Percentiles rank a stretch among this genome's conserved stretches.
Conservation (phyloP, 2,113 vertebrate species). For the Poeciliopsis occidentalis region DNA sequence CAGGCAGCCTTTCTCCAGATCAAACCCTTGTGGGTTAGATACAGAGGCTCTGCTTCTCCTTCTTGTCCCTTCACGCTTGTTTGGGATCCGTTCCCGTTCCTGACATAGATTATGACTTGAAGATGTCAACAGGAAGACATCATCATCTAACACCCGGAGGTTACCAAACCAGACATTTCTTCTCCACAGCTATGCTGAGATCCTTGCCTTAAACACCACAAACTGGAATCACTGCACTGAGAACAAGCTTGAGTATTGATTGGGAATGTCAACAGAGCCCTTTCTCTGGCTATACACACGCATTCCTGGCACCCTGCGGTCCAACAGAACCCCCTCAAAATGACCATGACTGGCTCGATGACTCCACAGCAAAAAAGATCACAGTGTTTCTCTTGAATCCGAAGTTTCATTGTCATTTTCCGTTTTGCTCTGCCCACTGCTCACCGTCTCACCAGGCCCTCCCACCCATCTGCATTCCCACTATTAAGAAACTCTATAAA, state of each 20-base stretch:
- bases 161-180: not conserved
- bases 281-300: not conserved
- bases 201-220: not conserved
- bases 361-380: too few relatives aligned
- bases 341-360: too few relatives aligned
- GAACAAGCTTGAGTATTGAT: not conserved
- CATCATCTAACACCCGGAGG: too few relatives aligned
- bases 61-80: not conserved
- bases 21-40: too few relatives aligned
- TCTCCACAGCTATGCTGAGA: not conserved
- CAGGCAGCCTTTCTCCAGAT: not conserved
- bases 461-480: conserved; percentile 69
- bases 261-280: not conserved
- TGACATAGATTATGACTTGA: too few relatives aligned
- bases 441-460: conserved; percentile 45
- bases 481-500: conserved; percentile 80
- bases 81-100: not conserved
- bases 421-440: conserved; percentile 5
- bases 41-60: too few relatives aligned
- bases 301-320: too few relatives aligned
- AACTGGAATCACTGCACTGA: not conserved
- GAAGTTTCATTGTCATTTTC: not conserved
- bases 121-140: too few relatives aligned
- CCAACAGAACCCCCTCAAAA: too few relatives aligned
- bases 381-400: not conserved